Base-by-base conservation (phyloP, 2,113 vertebrate genomes). In the Gavia stellata region DNA sequence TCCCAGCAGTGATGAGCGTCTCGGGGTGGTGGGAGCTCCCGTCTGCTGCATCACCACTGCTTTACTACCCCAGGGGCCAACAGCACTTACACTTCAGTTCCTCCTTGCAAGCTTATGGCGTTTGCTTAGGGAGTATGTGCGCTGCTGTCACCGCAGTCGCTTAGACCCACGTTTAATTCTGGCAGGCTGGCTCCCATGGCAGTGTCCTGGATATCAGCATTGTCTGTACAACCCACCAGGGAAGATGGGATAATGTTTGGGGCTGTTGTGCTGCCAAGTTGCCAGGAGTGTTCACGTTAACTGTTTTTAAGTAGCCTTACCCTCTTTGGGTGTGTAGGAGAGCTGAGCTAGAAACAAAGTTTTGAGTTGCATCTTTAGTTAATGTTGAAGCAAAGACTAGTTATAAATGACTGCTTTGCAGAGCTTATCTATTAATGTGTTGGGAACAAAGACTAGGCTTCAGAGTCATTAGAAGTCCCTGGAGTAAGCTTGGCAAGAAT, bases 91-190 rank as follows among this genome's bases (percentile, higher is more conserved):
- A 1, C 40, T 55, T 67, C 0, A 8, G 26, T 68, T 42, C 42
- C n/a, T 86, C 61, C 31, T 26, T 31, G 45, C 34, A 40, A 38
- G 9, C 18, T 28, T 14, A 8, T 6, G 34, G 45, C 9, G 2
- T 24, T 45, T 52, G 31, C 21, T 33, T 6, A 28, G 58, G 47
- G 44, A 29, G 9, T 2, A 4, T 0, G 38, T 68, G 53, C 1
- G 8, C 23, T 9, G 34, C 2, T 10, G 19, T 29, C 42, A 7
- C n/a, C 44, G 62, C 36, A 3, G 61, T 34, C 45, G 2, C 59
- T 44, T 23, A 18, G 45, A 12, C 12, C 3, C 15, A 1, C 0
- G 1, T 31, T 29, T 56, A 10, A 15, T 8, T 70, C 56, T 13
- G 49, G 23, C 40, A 33, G 68, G 21, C 16, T 28, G 52, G 40